Conservation (phyloP, 2,797 vertebrate species). For the Cossypha caffra region DNA sequence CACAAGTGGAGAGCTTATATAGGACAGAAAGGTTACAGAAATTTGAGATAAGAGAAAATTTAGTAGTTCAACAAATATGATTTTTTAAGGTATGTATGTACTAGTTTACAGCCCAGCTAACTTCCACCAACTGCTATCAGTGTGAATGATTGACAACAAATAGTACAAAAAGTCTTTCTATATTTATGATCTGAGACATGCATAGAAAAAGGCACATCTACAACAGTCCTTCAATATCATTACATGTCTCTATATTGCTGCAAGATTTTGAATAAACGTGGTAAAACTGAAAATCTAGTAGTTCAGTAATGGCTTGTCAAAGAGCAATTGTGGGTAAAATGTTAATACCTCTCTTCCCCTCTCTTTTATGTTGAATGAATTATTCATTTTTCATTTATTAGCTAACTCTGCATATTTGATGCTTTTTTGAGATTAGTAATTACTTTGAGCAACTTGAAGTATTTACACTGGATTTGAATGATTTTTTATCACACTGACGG, state of each 20-base stretch:
- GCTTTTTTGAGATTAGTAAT: neutral
- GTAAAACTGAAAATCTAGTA: neutral
- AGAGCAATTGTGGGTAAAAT: neutral
- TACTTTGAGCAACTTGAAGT: constrained; percentile 1
- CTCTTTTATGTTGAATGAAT: constrained; percentile 23
- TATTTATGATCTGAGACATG: neutral
- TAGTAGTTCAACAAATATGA: neutral
- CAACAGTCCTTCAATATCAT: neutral
- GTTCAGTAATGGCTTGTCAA: neutral
- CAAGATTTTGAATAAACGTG: neutral
- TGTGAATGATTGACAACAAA: neutral
- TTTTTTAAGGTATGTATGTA: neutral
- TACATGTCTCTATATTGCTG: neutral
- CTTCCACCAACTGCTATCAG: neutral
- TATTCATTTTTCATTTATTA: constrained; percentile 46
- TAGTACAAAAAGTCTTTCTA: neutral
- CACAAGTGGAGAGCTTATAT: neutral
- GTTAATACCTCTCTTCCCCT: neutral
- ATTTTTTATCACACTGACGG: neutral
- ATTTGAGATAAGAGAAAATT: neutral
- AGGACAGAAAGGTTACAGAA: neutral
- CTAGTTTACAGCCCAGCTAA: neutral
- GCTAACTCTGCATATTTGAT: constrained; percentile 25
- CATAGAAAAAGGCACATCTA: neutral
- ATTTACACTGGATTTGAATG: constrained; percentile 1